Percentiles rank a stretch among this genome's conserved stretches.
These are phyloP conservation scores for Calliopum simillimum DNA, from an alignment of 2,888 invertebrate species.

Conservation along the genomic window DNA sequence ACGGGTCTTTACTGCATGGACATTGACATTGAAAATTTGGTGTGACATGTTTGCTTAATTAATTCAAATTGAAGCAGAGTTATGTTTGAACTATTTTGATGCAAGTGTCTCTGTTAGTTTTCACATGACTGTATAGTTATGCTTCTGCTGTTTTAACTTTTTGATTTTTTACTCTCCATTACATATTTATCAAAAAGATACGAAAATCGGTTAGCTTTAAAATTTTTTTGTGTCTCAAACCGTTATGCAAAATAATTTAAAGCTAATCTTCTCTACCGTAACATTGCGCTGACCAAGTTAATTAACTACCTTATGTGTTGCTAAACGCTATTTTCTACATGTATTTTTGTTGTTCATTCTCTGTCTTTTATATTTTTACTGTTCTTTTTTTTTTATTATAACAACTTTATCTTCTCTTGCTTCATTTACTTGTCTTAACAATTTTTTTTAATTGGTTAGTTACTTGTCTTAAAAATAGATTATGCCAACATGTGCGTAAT, in stretches of 20 bases:
- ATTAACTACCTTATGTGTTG: not conserved
- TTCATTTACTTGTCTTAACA: not conserved
- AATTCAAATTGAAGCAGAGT: no score
- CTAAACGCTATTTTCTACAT: not conserved
- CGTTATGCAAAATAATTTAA: not conserved
- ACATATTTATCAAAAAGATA: not conserved
- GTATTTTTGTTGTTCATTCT: not conserved
- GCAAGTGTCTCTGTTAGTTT: not conserved
- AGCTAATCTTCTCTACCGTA: not conserved
- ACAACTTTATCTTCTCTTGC: not conserved
- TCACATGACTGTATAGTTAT: no score
- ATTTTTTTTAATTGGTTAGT: not conserved
- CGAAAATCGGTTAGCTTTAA: not conserved
- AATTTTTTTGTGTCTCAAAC: not conserved
- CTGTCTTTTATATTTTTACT: not conserved
- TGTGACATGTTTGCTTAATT: no score
- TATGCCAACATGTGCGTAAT: conserved; percentile 2
- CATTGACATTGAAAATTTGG: no score
- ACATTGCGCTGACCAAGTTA: not conserved
- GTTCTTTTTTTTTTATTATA: not conserved
- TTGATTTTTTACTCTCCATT: no score
- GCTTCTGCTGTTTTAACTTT: no score
- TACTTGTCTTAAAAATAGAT: not conserved
- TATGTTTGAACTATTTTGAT: no score
- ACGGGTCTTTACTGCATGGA: not conserved